Evolutionary conservation across 2,888 invertebrate genomes (phyloP).

Genomic region (Boloria selene): DNA sequence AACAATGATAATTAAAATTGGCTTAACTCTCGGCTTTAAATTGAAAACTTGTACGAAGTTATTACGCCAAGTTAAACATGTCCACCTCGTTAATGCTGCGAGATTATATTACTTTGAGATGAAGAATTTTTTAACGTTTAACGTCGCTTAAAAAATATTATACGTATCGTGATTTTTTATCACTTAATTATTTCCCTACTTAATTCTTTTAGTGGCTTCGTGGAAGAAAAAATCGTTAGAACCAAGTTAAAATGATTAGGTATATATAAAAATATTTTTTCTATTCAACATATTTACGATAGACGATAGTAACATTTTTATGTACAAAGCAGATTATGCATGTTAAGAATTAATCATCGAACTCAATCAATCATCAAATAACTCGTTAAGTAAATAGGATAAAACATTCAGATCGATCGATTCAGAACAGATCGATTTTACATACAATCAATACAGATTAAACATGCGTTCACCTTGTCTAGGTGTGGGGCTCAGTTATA

Average conservation of each 20-base stretch:
- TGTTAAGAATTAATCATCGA: too few relatives aligned
- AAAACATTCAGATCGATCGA: too few relatives aligned
- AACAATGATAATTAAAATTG: constrained; percentile 34
- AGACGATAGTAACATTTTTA: too few relatives aligned
- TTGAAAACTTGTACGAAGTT: constrained; percentile 35
- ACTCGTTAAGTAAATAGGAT: too few relatives aligned
- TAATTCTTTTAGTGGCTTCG: background rate
- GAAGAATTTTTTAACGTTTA: constrained; percentile 15
- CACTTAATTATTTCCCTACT: background rate
- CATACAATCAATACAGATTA: too few relatives aligned
- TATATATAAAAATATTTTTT: background rate
- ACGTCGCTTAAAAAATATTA: constrained; percentile 17
- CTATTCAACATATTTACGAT: too few relatives aligned
- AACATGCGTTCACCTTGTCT: too few relatives aligned
- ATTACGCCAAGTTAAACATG: constrained; percentile 33
- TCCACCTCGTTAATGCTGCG: constrained; percentile 22
- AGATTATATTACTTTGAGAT: constrained; percentile 19
- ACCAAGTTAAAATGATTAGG: constrained; percentile 1
- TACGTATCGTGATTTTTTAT: constrained; percentile 16
- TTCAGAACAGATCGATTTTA: too few relatives aligned
- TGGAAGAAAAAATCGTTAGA: background rate
- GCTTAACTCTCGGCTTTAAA: constrained; percentile 32
- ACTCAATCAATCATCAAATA: too few relatives aligned
- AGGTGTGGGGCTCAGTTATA: too few relatives aligned
- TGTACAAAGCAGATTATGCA: too few relatives aligned